Evolutionary conservation across 1,140 invertebrate genomes (phyloP).

Genomic region (Aphis gossypii): DNA sequence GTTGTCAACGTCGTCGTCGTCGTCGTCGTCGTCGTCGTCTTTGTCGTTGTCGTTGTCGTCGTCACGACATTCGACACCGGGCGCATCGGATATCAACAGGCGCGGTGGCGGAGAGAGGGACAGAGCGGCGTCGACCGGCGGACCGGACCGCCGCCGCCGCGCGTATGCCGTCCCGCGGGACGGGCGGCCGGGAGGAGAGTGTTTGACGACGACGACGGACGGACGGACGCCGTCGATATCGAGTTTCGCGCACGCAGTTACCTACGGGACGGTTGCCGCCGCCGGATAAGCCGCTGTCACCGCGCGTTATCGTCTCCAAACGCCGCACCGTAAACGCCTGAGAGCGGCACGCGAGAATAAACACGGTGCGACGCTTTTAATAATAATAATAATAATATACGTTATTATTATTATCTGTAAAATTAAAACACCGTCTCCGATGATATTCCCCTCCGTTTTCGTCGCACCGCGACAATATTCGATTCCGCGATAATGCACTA

Average conservation of each 20-base stretch:
- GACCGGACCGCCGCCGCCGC: neutral
- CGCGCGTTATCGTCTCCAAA: conserved; percentile 17
- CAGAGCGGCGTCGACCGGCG: neutral
- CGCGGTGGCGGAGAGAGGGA: neutral
- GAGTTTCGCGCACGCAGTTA: conserved; percentile 35
- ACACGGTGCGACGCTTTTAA: neutral
- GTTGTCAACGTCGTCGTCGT: neutral
- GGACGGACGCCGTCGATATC: conserved; percentile 35
- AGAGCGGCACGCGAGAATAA: neutral
- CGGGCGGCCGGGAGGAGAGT: no score
- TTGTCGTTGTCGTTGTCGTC: neutral
- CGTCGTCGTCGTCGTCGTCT: neutral
- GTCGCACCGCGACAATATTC: neutral
- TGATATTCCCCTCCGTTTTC: neutral
- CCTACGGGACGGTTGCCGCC: neutral
- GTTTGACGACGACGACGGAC: conserved; percentile 26
- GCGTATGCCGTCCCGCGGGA: neutral
- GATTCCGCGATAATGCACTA: neutral
- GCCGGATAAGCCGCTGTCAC: conserved; percentile 37
- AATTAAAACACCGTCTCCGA: neutral
- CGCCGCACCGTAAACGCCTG: neutral
- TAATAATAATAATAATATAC: neutral
- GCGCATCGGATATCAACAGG: conserved; percentile 4
- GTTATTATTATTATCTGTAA: neutral
- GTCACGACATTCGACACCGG: neutral